phyloP scores from a whole-genome alignment of 2,888 invertebrate species.

The Xanthia icteritia region DNA sequence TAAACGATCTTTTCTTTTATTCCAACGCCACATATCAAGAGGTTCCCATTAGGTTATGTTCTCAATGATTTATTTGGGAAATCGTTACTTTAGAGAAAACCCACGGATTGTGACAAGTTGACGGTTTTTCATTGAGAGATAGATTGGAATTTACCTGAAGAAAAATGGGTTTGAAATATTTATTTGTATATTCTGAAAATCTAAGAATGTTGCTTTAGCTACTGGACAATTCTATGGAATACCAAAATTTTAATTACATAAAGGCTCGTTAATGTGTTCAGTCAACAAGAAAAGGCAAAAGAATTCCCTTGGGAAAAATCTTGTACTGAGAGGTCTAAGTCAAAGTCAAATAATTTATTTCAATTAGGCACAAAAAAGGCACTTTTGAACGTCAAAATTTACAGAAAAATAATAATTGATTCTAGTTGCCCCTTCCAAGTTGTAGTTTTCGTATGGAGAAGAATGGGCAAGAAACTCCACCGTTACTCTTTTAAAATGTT shows the following conservation, averaged over 20 bases:
- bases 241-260: too few species aligned
- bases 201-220: neutral
- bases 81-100: conserved; percentile 29
- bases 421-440: too few species aligned
- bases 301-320: neutral
- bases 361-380: too few species aligned
- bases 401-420: too few species aligned
- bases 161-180: conserved; percentile 2
- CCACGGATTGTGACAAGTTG: conserved; percentile 1
- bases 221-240: too few species aligned
- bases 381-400: too few species aligned
- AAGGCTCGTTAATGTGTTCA: too few species aligned
- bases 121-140: neutral
- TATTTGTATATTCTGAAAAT: conserved; percentile 1
- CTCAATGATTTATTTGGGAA: conserved; percentile 48
- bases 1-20: conserved; percentile 46
- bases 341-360: too few species aligned
- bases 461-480: too few species aligned
- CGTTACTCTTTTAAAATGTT: too few species aligned
- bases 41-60: conserved; percentile 28
- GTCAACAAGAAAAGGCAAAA: neutral
- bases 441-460: too few species aligned
- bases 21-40: conserved; percentile 24
- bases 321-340: neutral
- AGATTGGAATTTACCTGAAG: conserved; percentile 10